Conservation (phyloP, 2,888 invertebrate genomes). For the Xestia xanthographa region DNA sequence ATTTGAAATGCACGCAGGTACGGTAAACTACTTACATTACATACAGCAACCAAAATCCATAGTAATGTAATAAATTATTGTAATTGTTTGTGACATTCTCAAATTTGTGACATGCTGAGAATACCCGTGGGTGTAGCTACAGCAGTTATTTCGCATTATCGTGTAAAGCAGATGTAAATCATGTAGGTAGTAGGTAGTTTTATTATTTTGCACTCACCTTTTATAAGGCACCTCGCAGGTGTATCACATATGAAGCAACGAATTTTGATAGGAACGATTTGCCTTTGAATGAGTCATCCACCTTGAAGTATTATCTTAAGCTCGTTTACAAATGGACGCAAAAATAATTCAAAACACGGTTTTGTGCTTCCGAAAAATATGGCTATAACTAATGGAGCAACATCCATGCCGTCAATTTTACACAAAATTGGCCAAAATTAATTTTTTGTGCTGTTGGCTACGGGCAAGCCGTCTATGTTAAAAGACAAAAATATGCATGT, state of each 20-base stretch:
- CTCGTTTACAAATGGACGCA: slow-evolving; percentile 6
- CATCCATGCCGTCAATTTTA: slow-evolving; percentile 34
- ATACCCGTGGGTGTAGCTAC: too few relatives aligned
- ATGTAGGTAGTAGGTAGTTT: too few relatives aligned
- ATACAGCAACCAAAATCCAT: too few relatives aligned
- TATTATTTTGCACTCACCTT: background rate
- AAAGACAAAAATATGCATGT: slow-evolving; percentile 4
- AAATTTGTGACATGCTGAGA: too few relatives aligned
- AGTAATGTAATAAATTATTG: too few relatives aligned
- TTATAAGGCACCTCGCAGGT: background rate
- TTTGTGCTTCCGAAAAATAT: slow-evolving; percentile 4
- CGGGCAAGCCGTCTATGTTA: slow-evolving; percentile 3
- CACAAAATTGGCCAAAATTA: slow-evolving; percentile 23
- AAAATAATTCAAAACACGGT: slow-evolving; percentile 1
- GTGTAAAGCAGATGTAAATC: too few relatives aligned
- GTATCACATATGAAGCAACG: background rate
- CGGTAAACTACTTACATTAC: too few relatives aligned
- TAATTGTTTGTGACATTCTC: too few relatives aligned
- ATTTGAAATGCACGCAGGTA: too few relatives aligned
- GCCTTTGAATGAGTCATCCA: background rate
- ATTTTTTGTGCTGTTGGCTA: slow-evolving; percentile 4
- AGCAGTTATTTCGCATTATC: too few relatives aligned
- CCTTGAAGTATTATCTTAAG: too few relatives aligned
- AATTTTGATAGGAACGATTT: background rate
- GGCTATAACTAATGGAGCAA: slow-evolving; percentile 13